Evolutionary conservation across 2,888 invertebrate species (phyloP), one percentile per base, ranked within the genome.

Genomic region (Hylaea fasciaria): DNA sequence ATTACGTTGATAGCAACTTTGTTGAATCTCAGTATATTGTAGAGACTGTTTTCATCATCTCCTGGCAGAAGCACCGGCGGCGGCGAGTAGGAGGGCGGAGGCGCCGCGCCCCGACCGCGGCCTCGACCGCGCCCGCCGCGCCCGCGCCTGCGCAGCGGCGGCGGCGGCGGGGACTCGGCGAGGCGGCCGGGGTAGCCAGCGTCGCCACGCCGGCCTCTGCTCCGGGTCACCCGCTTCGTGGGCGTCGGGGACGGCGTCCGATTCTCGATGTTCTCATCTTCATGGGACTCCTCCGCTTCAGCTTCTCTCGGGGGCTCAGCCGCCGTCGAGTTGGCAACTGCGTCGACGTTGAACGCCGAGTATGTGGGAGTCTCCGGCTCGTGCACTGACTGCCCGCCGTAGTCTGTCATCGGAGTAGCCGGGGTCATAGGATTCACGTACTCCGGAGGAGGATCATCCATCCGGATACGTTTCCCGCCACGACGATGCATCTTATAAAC

Each of bases 381-480:
- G 64, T 91, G 91, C 7, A 90, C 83, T 0, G 92, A 91, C 62
- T 87, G 90, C 11, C 91, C 93, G 5, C 93, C 93, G 66, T 93
- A 93, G 43, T 94, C 94, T 11, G 93, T 93, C 81, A 92, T 89
- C 2, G 93, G 92, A 43, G 91, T 91, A 5, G 91, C 89, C 44
- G 91, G 91, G 29, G 92, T 91, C 86, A 90, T 87, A 0, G 95
- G 95, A 70, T 95, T 96, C 39, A 97, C 97, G 82, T 96, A 97
- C 81, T 97, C 97, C 62, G 96, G 96, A 51, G 97, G 97, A 62
- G 96, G 96, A 86, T 97, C 97, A 88, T 97, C 97, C 97, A 98
- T 97, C 66, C 97, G 96, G 80, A 97, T 97, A 71, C 97, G 94
- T 92, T 97, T 98, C 71, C 97, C 97, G 78, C 97, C 97, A 74